phyloP scores from a whole-genome alignment of 2,113 vertebrate species.

The Theristicus caerulescens region DNA sequence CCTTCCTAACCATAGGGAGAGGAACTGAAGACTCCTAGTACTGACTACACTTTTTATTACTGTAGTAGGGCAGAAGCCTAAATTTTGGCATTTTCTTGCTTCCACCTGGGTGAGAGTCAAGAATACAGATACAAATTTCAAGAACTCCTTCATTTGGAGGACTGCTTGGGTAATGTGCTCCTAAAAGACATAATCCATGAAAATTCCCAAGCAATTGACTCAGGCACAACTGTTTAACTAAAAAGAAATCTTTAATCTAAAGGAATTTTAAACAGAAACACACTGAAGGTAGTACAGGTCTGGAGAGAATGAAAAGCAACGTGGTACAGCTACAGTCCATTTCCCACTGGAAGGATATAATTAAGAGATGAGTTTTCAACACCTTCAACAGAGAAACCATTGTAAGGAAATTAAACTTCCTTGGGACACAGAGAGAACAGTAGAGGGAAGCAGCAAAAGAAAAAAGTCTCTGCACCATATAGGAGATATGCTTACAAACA shows the following conservation, averaged over 20 bases:
- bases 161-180: not conserved
- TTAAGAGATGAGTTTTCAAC: not conserved
- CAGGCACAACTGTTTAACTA: not conserved
- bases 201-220: not conserved
- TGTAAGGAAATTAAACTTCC: not conserved
- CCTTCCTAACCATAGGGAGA: not conserved
- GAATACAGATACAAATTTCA: not conserved
- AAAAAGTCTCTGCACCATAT: not conserved
- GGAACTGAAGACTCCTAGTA: not conserved
- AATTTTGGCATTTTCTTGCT: not conserved
- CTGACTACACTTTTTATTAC: not conserved
- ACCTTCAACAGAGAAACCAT: not conserved
- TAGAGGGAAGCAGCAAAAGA: not conserved
- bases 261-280: not conserved
- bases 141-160: not conserved
- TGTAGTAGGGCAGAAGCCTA: not conserved
- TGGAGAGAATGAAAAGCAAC: not conserved
- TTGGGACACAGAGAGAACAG: not conserved
- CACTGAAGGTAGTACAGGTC: not conserved
- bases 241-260: not conserved
- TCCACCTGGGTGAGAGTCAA: not conserved
- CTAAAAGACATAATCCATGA: not conserved
- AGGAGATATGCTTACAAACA: not conserved
- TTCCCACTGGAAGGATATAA: not conserved
- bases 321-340: not conserved